Conservation (phyloP, 2,888 invertebrate species). For the Junonia oenone region DNA sequence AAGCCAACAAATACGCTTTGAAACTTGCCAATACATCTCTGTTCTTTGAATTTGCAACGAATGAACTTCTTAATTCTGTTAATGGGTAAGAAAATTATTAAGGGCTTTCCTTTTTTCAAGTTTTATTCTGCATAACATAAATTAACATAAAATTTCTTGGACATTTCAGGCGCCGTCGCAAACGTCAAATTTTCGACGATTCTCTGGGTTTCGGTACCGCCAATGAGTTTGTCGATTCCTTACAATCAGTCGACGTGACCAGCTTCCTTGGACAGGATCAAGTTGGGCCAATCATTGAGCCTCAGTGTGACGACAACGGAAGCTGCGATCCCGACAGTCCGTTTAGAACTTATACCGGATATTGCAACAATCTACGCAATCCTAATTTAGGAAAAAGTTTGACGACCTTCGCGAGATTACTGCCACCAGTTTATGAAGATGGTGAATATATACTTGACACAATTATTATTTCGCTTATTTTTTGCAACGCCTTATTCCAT, state of each 20-base stretch:
- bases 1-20: conserved; percentile 91
- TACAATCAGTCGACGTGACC: conserved; percentile 89
- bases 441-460: conserved; percentile 61
- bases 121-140: background rate
- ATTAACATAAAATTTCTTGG: background rate
- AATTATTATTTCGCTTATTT: background rate
- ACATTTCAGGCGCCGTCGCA: conserved; percentile 76
- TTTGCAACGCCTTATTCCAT: no score
- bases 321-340: conserved; percentile 86
- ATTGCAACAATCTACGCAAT: conserved; percentile 92
- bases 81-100: conserved; percentile 63
- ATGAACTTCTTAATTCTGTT: conserved; percentile 87
- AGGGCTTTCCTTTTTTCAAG: background rate
- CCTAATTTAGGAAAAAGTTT: conserved; percentile 90
- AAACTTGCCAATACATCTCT: conserved; percentile 91
- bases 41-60: conserved; percentile 91
- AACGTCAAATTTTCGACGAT: conserved; percentile 86
- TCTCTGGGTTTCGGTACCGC: conserved; percentile 60
- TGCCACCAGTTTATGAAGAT: conserved; percentile 93
- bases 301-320: conserved; percentile 85
- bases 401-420: conserved; percentile 89
- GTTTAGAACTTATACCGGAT: conserved; percentile 88
- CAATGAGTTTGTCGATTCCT: conserved; percentile 86
- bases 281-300: conserved; percentile 80
- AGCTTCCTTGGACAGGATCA: conserved; percentile 83